Evolutionary conservation across 2,113 vertebrate genomes (phyloP).

Genomic region (Oxyruncus cristatus): DNA sequence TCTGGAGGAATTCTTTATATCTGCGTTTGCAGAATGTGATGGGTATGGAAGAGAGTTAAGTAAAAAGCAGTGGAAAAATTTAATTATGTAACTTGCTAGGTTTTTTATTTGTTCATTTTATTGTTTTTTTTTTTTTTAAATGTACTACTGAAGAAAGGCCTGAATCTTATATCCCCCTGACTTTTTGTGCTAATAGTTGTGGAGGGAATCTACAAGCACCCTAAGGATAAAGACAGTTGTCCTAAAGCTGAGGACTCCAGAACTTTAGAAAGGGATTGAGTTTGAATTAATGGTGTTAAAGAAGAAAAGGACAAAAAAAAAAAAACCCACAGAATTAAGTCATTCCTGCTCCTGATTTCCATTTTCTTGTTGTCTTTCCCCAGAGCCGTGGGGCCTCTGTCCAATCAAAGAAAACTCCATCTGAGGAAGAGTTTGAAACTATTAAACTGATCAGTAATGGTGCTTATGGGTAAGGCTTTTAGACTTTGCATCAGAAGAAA

Average conservation of each 20-base stretch:
- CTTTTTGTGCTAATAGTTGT: neutral
- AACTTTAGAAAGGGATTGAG: neutral
- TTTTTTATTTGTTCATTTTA: neutral
- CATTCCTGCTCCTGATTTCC: neutral
- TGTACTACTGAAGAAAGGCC: neutral
- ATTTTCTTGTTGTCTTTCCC: neutral
- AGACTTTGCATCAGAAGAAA: neutral
- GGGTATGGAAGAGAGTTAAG: neutral
- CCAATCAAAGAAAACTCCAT: constrained; percentile 86
- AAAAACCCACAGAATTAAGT: neutral
- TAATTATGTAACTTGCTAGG: neutral
- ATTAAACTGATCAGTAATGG: constrained; percentile 98
- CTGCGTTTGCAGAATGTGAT: neutral
- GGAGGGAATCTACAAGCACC: neutral
- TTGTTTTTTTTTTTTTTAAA: neutral
- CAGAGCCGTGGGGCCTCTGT: constrained; percentile 80
- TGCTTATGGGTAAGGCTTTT: constrained; percentile 86
- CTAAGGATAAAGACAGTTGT: neutral
- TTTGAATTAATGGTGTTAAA: neutral
- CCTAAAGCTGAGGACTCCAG: neutral
- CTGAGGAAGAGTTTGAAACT: constrained; percentile 95
- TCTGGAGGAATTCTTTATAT: neutral
- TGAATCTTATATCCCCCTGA: neutral
- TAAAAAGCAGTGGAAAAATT: neutral
- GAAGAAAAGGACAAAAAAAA: neutral